phyloP scores from a whole-genome alignment of 2,888 invertebrate species.

The Phaedon cochleariae region DNA sequence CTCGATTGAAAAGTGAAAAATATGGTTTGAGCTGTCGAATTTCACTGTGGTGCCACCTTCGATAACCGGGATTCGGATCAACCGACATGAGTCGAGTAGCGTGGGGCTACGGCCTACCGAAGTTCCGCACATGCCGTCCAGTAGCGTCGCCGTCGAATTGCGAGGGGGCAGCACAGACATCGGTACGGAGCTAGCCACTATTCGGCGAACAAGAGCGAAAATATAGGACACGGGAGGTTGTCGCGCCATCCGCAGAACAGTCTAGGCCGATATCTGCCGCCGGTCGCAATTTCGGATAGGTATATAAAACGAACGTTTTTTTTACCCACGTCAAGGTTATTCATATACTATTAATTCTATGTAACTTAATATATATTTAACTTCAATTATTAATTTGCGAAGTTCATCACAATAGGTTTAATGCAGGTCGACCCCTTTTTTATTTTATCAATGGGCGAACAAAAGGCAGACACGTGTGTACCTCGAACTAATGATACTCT shows the following conservation, averaged over 20 bases:
- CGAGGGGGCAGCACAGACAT: slow-evolving; percentile 41
- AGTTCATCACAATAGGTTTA: slow-evolving; percentile 63
- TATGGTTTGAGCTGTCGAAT: not conserved
- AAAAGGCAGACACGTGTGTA: slow-evolving; percentile 63
- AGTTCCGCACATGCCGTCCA: slow-evolving; percentile 54
- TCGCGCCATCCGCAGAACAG: slow-evolving; percentile 27
- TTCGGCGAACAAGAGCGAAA: slow-evolving; percentile 30
- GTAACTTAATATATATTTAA: slow-evolving; percentile 58
- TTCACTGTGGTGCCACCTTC: not conserved
- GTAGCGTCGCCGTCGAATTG: slow-evolving; percentile 46
- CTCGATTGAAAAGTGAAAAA: no score
- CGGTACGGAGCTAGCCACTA: slow-evolving; percentile 41
- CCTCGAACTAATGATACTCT: slow-evolving; percentile 57
- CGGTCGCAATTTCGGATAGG: slow-evolving; percentile 36
- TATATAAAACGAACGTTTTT: slow-evolving; percentile 56
- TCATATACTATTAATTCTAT: slow-evolving; percentile 60
- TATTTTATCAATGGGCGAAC: slow-evolving; percentile 62
- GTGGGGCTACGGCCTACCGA: not conserved
- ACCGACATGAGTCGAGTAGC: not conserved
- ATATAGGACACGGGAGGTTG: slow-evolving; percentile 37
- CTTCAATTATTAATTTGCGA: slow-evolving; percentile 60
- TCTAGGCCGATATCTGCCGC: slow-evolving; percentile 33
- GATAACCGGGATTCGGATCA: not conserved
- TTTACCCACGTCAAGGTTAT: slow-evolving; percentile 58
- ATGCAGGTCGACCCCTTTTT: slow-evolving; percentile 62